Base-by-base conservation (phyloP, 2,797 vertebrate species). In the Eutrigla gurnardus region DNA sequence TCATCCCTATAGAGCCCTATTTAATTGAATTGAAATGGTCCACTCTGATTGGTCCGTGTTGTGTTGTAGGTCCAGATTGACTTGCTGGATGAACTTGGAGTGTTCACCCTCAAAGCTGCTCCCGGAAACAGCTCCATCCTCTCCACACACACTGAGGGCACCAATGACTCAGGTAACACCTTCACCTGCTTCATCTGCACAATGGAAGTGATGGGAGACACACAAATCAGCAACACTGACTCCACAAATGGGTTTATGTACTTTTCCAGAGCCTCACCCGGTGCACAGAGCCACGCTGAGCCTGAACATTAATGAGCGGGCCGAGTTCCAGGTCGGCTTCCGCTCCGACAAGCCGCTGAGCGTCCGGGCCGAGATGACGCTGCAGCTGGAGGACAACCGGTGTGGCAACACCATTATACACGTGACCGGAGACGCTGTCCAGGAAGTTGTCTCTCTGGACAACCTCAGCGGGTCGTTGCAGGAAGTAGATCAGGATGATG, bases 391-490 rank as follows among this genome's bases (percentile, higher is more conserved):
- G 63, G 89, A 96, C 88, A 96, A 95, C 82, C 94, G 92, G 7
- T 96, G 94, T 10, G 93, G 93, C 64, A 91, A 93, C 4, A 95
- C 85, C 3, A 10, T 52, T 32, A 88, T 98, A 65, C 89, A 89
- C 60, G 64, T 98, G 78, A 76, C 86, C 12, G 98, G 93, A 7
- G 96, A 98, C 74, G 93, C 96, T 58, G 97, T 94, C 11, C 61
- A 93, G 73, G 95, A 96, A 25, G 90, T 96, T 1, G 80, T 98
- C 82, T 95, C 95, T 0, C 71, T 98, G 1, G 94, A 95, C 74
- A 96, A 96, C 82, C 89, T 97, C 77, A 91, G 85, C 0, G 73
- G 86, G 86, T 40, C 69, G 2, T 53, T 0, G 0, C 67, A 0
- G 35, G 67, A 87, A 60, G 75, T 89, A 58, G 89, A 93, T 37